Base-by-base conservation (phyloP, 2,113 vertebrate genomes). In the Urocolius indicus region DNA sequence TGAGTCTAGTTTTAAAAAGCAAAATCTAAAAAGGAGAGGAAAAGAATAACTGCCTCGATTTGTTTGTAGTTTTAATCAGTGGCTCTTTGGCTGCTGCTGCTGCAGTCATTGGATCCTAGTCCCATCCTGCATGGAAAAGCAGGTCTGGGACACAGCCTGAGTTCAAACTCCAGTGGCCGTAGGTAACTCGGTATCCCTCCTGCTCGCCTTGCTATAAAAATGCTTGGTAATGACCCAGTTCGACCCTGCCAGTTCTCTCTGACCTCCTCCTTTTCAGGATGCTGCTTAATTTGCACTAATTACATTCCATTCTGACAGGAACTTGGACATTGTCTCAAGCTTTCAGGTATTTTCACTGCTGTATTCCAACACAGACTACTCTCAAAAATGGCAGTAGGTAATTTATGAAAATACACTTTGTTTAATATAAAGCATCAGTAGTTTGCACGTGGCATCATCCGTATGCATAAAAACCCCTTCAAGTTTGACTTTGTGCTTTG, bases 251-350 rank as follows among this genome's bases (percentile, higher is more conserved):
- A 98, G 98, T 94, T 98, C 98, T 97, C 97, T 89, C 96, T 98
- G 98, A 98, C 98, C 98, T 98, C 97, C 97, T 97, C 87, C 97
- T 98, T 96, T 97, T 97, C 98, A 98, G 97, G 98, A 98, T 97
- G 97, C 98, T 96, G 98, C 98, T 98, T 99, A 99, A 99, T 99
- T 99, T 98, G 98, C 97, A 98, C 98, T 99, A 99, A 99, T 99
- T 98, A 98, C 98, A 99, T 99, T 99, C 98, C 98, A 76, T 93
- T 98, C 97, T 99, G 99, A 99, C 99, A 99, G 98, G 98, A 99
- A 98, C 98, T 98, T 99, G 98, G 99, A 98, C 97, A 95, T 93
- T 95, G 94, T 97, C 92, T 98, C 97, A 81, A 94, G 78, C 68
- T 85, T 91, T 96, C 98, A 98, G 98, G 98, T 98, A 98, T 97